Evolutionary conservation across 2,113 vertebrate genomes (phyloP).

Genomic region (Polypterus bichir): DNA sequence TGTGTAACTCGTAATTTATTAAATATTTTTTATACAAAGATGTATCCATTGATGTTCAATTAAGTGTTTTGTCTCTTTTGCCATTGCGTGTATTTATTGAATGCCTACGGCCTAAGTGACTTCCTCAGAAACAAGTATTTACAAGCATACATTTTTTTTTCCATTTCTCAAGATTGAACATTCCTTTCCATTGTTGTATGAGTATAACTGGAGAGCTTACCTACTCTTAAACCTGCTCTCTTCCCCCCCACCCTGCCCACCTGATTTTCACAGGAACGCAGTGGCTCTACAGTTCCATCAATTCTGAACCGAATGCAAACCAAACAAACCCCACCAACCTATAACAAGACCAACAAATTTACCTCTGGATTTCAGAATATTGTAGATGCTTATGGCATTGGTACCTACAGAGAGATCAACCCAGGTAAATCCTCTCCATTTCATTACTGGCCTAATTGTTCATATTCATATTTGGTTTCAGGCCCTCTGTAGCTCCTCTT

Average conservation of each 20-base stretch:
- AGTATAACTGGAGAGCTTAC: no score
- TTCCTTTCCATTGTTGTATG: no score
- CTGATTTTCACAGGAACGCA: slow-evolving; percentile 68
- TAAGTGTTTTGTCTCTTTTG: no score
- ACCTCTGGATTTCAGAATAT: slow-evolving; percentile 92
- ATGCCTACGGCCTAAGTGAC: no score
- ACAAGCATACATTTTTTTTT: no score
- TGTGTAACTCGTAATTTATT: no score
- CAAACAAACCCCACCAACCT: slow-evolving; percentile 89
- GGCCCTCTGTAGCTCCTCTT: background rate
- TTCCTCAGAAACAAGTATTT: no score
- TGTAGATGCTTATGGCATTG: slow-evolving; percentile 90
- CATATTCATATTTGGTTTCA: background rate
- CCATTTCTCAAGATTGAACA: no score
- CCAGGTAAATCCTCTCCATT: slow-evolving; percentile 56
- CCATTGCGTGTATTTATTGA: no score
- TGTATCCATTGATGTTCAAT: no score
- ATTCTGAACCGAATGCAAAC: slow-evolving; percentile 96
- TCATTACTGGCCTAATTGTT: background rate
- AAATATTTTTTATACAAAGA: no score
- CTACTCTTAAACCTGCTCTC: background rate
- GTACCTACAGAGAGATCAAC: slow-evolving; percentile 91
- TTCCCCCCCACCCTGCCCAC: background rate
- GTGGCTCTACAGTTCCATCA: slow-evolving; percentile 90
- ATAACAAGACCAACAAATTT: slow-evolving; percentile 96